Percentiles rank a stretch among this genome's conserved stretches.
Conservation (phyloP, 2,797 vertebrate genomes). For the Anas bernieri region DNA sequence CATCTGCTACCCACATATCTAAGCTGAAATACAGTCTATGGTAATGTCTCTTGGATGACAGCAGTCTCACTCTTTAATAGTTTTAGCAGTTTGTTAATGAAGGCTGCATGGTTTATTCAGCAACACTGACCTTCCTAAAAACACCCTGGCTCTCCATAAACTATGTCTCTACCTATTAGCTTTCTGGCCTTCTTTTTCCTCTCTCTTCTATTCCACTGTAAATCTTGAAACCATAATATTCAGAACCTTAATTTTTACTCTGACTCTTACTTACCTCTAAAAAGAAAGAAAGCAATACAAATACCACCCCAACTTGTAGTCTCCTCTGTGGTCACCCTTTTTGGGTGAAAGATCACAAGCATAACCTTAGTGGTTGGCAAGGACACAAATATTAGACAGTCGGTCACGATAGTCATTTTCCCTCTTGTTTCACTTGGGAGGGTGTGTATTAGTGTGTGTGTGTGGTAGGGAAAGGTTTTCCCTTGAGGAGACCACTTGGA, state of each 20-base stretch:
- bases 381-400: not conserved
- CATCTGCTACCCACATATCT: not conserved
- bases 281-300: not conserved
- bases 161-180: not conserved
- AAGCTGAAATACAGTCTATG: not conserved
- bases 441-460: accelerated
- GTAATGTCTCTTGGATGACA: not conserved
- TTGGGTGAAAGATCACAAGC: not conserved
- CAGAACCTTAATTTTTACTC: not conserved
- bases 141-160: not conserved
- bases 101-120: not conserved
- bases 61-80: not conserved
- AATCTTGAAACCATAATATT: slow-evolving; percentile 18
- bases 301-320: not conserved
- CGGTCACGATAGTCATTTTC: not conserved
- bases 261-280: not conserved
- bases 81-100: not conserved
- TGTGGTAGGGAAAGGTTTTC: not conserved
- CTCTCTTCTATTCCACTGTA: not conserved
- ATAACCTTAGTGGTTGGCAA: not conserved
- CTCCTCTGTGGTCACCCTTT: not conserved
- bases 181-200: slow-evolving; percentile 4
- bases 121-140: not conserved
- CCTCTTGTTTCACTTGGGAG: not conserved
- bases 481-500: not conserved